Evolutionary conservation across 2,113 vertebrate species (phyloP).

Genomic region (Coregonus clupeaformis): DNA sequence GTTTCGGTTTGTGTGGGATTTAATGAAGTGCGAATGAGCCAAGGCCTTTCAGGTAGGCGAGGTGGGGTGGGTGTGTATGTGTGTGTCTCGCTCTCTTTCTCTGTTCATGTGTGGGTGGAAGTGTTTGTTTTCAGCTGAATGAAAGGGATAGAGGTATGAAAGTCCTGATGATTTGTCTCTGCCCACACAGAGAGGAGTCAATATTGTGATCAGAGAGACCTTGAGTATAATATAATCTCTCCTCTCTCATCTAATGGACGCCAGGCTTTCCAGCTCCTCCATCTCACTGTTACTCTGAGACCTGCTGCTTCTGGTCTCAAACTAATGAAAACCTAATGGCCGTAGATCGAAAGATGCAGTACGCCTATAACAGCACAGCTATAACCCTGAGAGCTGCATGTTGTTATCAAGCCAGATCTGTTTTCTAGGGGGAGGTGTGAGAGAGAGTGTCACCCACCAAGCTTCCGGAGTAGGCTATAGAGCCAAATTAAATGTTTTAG

Average conservation of each 20-base stretch:
- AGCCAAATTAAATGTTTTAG: no score
- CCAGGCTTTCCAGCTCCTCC: background rate
- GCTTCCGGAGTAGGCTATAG: no score
- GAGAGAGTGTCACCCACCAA: no score
- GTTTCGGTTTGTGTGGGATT: background rate
- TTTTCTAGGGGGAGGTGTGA: background rate
- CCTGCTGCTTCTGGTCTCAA: background rate
- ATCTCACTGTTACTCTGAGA: background rate
- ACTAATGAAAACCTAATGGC: no score
- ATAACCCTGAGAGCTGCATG: background rate
- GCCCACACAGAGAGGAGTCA: no score
- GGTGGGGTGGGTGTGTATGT: background rate
- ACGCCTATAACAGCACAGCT: no score
- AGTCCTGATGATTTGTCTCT: no score
- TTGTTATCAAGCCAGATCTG: background rate
- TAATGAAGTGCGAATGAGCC: background rate
- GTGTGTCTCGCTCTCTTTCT: background rate
- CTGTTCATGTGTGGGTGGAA: background rate
- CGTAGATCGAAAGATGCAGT: no score
- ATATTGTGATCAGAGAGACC: background rate
- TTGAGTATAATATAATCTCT: background rate
- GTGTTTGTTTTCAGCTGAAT: background rate
- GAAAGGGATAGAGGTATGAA: background rate
- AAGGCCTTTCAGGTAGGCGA: background rate
- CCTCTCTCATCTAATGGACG: background rate